phyloP scores from a whole-genome alignment of 1,140 invertebrate species.

The Plectrocnemia conspersa region DNA sequence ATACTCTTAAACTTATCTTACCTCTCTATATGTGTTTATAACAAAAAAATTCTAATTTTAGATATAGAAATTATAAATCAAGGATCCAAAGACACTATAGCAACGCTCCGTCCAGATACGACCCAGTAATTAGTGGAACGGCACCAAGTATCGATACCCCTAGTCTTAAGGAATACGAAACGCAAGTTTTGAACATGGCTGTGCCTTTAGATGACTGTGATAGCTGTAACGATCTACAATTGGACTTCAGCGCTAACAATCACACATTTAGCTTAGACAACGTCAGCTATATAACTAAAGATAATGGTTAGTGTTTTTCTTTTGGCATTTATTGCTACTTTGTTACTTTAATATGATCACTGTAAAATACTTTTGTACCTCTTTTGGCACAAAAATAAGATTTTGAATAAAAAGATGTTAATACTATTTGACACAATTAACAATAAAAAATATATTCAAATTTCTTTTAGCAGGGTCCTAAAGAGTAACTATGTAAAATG shows the following conservation, averaged over 20 bases:
- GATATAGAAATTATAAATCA: constrained; percentile 76
- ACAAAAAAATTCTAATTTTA: constrained; percentile 39
- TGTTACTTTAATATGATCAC: too few relatives aligned
- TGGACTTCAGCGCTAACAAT: constrained; percentile 83
- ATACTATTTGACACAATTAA: too few relatives aligned
- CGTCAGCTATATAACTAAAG: constrained; percentile 80
- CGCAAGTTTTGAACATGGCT: constrained; percentile 85
- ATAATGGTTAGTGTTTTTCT: constrained; percentile 62
- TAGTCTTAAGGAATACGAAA: constrained; percentile 75
- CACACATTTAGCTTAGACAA: constrained; percentile 81
- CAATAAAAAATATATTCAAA: too few relatives aligned
- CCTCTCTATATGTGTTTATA: background rate
- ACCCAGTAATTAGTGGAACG: constrained; percentile 72
- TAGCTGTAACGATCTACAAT: constrained; percentile 61
- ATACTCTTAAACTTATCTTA: constrained; percentile 36
- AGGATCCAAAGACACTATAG: constrained; percentile 58
- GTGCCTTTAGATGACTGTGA: constrained; percentile 75
- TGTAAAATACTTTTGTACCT: too few relatives aligned
- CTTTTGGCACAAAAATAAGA: too few relatives aligned
- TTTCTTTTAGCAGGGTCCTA: too few relatives aligned
- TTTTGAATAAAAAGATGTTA: too few relatives aligned
- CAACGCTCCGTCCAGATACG: constrained; percentile 58
- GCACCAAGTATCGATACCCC: constrained; percentile 43
- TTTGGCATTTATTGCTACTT: too few relatives aligned
- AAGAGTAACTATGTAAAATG: too few relatives aligned